Evolutionary conservation across 2,888 invertebrate species (phyloP).

Genomic region (Leucoma salicis): DNA sequence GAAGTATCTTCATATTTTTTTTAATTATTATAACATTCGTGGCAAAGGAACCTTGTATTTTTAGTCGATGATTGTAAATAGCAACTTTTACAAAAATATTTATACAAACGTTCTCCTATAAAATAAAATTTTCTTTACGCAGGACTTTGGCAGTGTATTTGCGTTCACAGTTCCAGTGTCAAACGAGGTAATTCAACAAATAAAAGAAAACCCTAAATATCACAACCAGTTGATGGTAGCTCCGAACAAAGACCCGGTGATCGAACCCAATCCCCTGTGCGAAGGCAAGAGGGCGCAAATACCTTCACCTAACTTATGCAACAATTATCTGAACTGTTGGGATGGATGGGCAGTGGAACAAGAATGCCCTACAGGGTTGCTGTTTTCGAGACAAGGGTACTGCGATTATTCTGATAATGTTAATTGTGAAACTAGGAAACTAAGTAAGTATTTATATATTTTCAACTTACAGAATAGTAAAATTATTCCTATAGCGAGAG

Average conservation of each 20-base stretch:
- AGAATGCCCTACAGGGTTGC: conserved; percentile 83
- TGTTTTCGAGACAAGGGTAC: conserved; percentile 82
- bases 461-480: too few relatives aligned
- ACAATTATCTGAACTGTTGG: conserved; percentile 87
- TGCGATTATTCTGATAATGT: conserved; percentile 86
- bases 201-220: conserved; percentile 58
- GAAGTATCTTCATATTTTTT: too few relatives aligned
- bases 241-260: conserved; percentile 50
- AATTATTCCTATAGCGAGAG: too few relatives aligned
- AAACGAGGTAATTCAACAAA: conserved; percentile 60
- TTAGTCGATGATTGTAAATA: too few relatives aligned
- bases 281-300: conserved; percentile 83
- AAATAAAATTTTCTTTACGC: conserved; percentile 3
- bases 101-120: too few relatives aligned
- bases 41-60: too few relatives aligned
- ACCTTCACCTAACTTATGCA: conserved; percentile 81
- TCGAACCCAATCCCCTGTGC: conserved; percentile 63
- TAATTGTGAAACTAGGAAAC: conserved; percentile 80
- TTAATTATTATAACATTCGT: too few relatives aligned
- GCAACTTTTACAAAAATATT: too few relatives aligned
- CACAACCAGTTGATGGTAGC: conserved; percentile 58
- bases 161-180: conserved; percentile 70
- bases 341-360: conserved; percentile 85
- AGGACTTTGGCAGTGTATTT: conserved; percentile 49
- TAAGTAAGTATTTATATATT: conserved; percentile 47